Evolutionary conservation across 1,140 invertebrate species (phyloP), one percentile per base, ranked within the genome.

Genomic region (Zeugodacus cucurbitae): DNA sequence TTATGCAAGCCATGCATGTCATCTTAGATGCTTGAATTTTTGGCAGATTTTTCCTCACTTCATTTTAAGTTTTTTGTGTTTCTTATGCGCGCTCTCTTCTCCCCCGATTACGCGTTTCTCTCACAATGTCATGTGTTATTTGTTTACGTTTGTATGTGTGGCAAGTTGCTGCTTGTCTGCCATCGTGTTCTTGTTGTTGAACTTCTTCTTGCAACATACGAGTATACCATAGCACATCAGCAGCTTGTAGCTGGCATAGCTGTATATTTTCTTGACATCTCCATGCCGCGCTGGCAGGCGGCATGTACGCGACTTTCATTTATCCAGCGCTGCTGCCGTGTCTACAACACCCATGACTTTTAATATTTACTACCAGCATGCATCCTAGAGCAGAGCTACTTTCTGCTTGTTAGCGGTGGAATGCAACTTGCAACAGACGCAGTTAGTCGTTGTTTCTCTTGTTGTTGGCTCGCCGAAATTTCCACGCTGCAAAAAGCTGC

Each of bases 121-220:
- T 6, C 74, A 82, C 20, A 74, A 41, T 82, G 74, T 48, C 37
- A 82, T 82, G 44, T 82, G 22, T 82, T 82, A 82, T 82, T 82
- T 82, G 10, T 82, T 82, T 82, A 48, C 26, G 22, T 6, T 82
- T 54, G 74, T 82, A 82, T 8, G 74, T 82, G 26, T 48, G 74
- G 37, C 32, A 82, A 48, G 44, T 44, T 82, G n/a, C n/a, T 48
- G 10, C 41, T 82, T 82, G 44, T 82, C 44, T 44, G 74, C 74
- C 37, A 48, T 48, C 74, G 10, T 82, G 44, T 82, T 82, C 44
- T 82, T 48, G 20, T 82, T 48, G 20, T 54, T 82, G 74, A 82
- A 82, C 44, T 82, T 41, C 44, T 82, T 41, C 44, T 82, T 82
- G 74, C 20, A 82, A 82, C 74, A 82, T 82, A n/a, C n/a, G n/a